Conservation (phyloP, 2,888 invertebrate species). For the Dorcus parallelipipedus region DNA sequence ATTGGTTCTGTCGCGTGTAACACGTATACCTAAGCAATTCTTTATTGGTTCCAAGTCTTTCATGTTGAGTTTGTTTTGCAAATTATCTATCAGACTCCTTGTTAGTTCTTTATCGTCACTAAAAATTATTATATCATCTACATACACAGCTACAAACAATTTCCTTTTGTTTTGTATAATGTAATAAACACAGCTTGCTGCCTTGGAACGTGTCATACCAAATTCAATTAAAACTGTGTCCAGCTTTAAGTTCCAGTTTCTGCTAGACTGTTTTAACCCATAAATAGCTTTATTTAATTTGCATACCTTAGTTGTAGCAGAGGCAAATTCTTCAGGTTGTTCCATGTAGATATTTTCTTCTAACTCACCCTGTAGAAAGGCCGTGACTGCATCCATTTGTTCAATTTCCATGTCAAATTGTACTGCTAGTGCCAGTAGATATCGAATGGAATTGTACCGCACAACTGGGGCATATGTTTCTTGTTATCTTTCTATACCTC, state of each 20-base stretch:
- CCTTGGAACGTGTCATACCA: neutral
- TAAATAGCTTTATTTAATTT: constrained; percentile 24
- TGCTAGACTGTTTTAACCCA: constrained; percentile 23
- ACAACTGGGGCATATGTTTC: constrained; percentile 33
- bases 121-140: constrained; percentile 7
- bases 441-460: constrained; percentile 24
- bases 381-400: constrained; percentile 33
- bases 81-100: neutral
- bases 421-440: constrained; percentile 27
- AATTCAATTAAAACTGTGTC: constrained; percentile 2
- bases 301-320: constrained; percentile 12
- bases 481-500: constrained; percentile 22
- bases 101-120: constrained; percentile 9
- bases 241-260: constrained; percentile 22
- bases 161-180: neutral
- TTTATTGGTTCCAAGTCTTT: constrained; percentile 16
- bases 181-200: neutral
- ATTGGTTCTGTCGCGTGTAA: constrained; percentile 5
- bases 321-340: constrained; percentile 19
- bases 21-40: constrained; percentile 13
- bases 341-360: constrained; percentile 4
- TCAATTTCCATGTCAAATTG: constrained; percentile 25
- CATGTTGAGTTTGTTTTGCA: constrained; percentile 15
- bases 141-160: constrained; percentile 7
- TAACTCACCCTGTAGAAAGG: constrained; percentile 31